Base-by-base conservation (phyloP, 2,113 vertebrate species). In the Astatotilapia flaviijosephi region DNA sequence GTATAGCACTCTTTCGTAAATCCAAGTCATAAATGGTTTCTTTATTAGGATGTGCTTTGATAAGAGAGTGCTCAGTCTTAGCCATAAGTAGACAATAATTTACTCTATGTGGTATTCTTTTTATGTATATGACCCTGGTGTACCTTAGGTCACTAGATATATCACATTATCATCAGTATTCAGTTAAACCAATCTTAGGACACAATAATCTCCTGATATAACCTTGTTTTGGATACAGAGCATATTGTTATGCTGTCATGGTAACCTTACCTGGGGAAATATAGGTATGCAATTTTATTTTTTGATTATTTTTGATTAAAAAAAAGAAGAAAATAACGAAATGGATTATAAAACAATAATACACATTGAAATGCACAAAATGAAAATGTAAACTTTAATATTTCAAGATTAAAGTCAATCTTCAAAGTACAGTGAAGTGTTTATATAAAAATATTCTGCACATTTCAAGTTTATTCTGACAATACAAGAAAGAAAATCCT, bases 21-120 rank as follows among this genome's bases (percentile, higher is more conserved):
- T 42, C 13, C 3, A 5, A 15, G 80, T 54, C 82, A 83, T 92
- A 93, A 91, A 90, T 56, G 7, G 45, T n/a, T 80, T 81, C 60
- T 85, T 86, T 53, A 88, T 90, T 89, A 65, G 47, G 47, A 10
- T 19, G 13, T 60, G 33, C 51, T 60, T 62, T 40, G 93, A 94
- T 93, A 94, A 93, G 85, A 89, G 28, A 5, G 6, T 77, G 45
- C 19, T 47, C 23, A 47, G 62, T 42, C 35, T 40, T 70, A 21
- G 62, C 28, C 19, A 21, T 26, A 55, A 26, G 31, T 79, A 55
- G 92, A 54, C 35, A 90, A 91, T 87, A 45, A 87, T 92, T 87
- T 51, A 93, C 89, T 17, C 4, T 51, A 4, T 26, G 9, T 28
- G 54, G 23, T 37, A 26, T 51, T 58, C 13, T 56, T 31, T 58